Base-by-base conservation (phyloP, 1,140 invertebrate genomes). In the Neocloeon triangulifer region DNA sequence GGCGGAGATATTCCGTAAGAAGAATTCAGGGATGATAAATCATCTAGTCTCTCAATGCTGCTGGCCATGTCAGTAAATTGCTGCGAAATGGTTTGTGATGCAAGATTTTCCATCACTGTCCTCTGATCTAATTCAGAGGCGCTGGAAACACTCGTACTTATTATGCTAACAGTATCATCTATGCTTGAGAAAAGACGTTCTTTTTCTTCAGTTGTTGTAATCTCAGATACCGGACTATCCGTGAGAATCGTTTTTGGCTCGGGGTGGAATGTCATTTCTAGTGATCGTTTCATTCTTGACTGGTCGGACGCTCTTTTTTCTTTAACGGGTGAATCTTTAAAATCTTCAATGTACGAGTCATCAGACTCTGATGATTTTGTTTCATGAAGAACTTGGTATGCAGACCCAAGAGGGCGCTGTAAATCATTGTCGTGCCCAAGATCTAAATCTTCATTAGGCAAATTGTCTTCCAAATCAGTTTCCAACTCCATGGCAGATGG, bases 211-310 rank as follows among this genome's bases (percentile, higher is more conserved):
- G 31, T 22, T n/a, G 15, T 7, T 2, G 32, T 16, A n/a, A 23
- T 13, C 37, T 43, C 43, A 18, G 44, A 45, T 4, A 36, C 26
- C 21, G 41, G 34, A 38, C 43, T 41, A 29, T 40, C 37, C 23
- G 39, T 29, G 2, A 49, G 46, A n/a, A 58, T 36, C 20, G 51
- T 41, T 43, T 50, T 52, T 5, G 57, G 58, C 51, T 67, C 69
- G 10, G 76, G 73, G 45, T 75, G 73, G 49, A 86, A 85, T 38
- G 77, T 76, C 79, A 86, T 85, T 55, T 86, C 80, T 38, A 77
- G 72, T 0, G 79, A 85, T 35, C 80, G 57, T 48, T 84, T 86
- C 79, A 86, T 84, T 17, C 38, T 17, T 33, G 46, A 25, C 35
- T 39, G 26, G 2, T 38, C 42, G 27, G 22, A 28, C 5, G 33